These are phyloP conservation scores for Hippolais icterina DNA, from an alignment of 2,113 vertebrate species.

Conservation along the genomic window DNA sequence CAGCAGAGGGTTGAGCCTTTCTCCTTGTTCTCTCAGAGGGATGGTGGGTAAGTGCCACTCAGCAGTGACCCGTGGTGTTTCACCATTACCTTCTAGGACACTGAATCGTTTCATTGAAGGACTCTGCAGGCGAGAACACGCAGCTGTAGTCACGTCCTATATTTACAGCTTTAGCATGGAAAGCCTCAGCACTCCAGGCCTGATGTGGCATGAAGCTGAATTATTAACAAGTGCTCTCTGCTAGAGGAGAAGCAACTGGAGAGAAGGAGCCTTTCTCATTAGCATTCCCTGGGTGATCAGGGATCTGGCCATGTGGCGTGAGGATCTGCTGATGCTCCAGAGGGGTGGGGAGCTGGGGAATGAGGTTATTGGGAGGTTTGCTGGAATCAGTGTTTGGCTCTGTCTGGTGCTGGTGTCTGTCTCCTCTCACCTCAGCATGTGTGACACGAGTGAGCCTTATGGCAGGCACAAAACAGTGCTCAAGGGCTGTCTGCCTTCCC, in stretches of 20 bases:
- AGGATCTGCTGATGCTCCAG: background rate
- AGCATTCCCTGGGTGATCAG: background rate
- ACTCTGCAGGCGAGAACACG: background rate
- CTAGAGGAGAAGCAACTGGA: background rate
- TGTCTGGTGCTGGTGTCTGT: background rate
- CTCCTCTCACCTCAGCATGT: background rate
- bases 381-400: background rate
- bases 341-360: background rate
- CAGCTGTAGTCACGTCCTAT: constrained; percentile 20
- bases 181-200: constrained; percentile 2
- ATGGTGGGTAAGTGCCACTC: background rate
- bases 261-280: background rate
- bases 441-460: background rate
- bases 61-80: constrained; percentile 16
- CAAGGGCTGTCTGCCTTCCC: background rate
- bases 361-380: background rate
- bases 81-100: constrained; percentile 11
- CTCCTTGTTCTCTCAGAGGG: background rate
- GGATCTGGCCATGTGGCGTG: background rate
- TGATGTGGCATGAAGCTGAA: constrained; percentile 41
- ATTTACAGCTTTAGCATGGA: constrained; percentile 41
- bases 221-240: constrained; percentile 54
- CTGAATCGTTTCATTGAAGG: constrained; percentile 32
- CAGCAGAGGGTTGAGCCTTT: background rate
- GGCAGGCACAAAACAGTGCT: background rate